Percentiles rank a stretch among this genome's conserved stretches.
Conservation (phyloP, 2,888 invertebrate species). For the Clepsis dumicolana region DNA sequence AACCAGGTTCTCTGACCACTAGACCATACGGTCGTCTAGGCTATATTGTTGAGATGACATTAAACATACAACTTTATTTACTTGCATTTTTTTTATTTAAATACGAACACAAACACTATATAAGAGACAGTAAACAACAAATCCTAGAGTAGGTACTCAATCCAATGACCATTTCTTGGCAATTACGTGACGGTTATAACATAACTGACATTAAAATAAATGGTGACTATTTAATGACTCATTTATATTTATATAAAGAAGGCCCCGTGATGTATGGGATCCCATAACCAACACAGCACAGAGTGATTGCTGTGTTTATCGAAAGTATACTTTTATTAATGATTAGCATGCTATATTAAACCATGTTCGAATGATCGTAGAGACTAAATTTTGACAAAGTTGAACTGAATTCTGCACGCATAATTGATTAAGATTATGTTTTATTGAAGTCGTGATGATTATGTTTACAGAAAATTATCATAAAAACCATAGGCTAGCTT, state of each 20-base stretch:
- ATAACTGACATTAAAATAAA: constrained; percentile 14
- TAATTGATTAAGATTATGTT: constrained; percentile 27
- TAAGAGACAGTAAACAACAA: too few species aligned
- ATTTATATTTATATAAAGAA: constrained; percentile 34
- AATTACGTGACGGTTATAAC: constrained; percentile 14
- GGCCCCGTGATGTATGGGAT: constrained; percentile 41
- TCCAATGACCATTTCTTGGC: background rate
- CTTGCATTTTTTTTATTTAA: too few species aligned
- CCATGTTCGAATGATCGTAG: background rate
- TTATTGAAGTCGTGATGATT: constrained; percentile 6
- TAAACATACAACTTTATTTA: too few species aligned
- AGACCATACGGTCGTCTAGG: too few species aligned
- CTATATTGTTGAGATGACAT: too few species aligned
- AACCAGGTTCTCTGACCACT: too few species aligned
- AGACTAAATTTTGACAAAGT: background rate
- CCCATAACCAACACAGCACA: constrained; percentile 42
- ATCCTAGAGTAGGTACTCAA: background rate
- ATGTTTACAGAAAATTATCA: background rate
- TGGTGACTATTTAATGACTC: constrained; percentile 29
- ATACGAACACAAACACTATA: too few species aligned
- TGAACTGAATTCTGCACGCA: constrained; percentile 4
- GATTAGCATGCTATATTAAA: background rate
- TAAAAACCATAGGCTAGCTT: background rate
- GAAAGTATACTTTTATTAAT: constrained; percentile 39
- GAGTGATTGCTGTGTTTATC: constrained; percentile 43